A percentile compares a stretch with the other conserved stretches of the same genome.
Evolutionary conservation across 2,113 vertebrate species (phyloP).

Genomic region (Petrocephalus zakoni): DNA sequence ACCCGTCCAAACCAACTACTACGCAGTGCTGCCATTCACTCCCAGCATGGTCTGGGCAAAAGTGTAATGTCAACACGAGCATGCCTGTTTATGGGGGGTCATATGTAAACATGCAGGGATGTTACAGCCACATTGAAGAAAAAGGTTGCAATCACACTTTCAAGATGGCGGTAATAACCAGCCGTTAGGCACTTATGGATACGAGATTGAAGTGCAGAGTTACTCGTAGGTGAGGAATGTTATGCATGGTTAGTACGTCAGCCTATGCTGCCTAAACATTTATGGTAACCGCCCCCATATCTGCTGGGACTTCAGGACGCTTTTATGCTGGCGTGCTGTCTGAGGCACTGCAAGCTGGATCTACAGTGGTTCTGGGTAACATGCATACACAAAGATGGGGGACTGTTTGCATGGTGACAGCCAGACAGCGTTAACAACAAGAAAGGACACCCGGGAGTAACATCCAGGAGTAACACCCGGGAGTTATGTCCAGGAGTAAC

Average conservation of each 20-base stretch:
- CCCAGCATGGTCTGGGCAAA: neutral
- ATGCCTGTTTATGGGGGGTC: neutral
- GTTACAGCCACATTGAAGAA: too few species aligned
- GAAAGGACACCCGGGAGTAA: conserved; percentile 68
- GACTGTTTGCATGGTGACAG: conserved; percentile 40
- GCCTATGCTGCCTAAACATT: neutral
- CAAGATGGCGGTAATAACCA: neutral
- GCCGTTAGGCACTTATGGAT: neutral
- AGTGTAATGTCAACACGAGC: neutral
- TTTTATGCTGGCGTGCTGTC: neutral
- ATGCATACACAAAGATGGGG: conserved; percentile 90
- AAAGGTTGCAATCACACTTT: neutral
- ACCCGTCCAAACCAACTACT: neutral
- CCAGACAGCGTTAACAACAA: conserved; percentile 51
- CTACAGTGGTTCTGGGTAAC: conserved; percentile 93
- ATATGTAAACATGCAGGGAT: neutral
- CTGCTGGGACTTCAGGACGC: neutral
- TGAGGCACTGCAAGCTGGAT: conserved; percentile 67
- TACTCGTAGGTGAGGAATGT: neutral
- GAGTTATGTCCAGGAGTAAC: conserved; percentile 31
- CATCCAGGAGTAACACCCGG: neutral
- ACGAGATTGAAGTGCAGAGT: neutral
- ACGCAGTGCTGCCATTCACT: neutral
- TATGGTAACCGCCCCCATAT: neutral
- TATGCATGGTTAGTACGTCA: neutral